phyloP scores from a whole-genome alignment of 2,888 invertebrate genomes.

The Achlya flavicornis region DNA sequence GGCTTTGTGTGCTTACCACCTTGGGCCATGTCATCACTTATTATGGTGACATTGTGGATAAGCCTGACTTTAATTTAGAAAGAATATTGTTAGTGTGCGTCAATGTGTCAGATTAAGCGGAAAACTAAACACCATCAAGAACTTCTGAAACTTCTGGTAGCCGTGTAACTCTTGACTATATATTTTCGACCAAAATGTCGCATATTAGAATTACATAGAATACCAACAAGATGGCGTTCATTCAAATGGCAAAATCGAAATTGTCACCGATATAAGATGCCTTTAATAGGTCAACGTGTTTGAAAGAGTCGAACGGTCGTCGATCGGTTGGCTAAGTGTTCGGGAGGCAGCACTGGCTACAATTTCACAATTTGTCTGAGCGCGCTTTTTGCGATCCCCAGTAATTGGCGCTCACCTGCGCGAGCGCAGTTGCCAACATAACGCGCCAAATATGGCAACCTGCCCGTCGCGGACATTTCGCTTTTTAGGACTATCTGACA shows the following conservation, averaged over 20 bases:
- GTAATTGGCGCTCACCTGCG: conserved; percentile 81
- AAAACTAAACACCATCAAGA: no score
- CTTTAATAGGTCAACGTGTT: conserved; percentile 20
- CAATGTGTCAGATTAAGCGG: no score
- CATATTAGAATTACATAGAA: neutral
- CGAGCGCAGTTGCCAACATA: conserved; percentile 53
- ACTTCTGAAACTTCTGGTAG: no score
- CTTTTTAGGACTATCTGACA: conserved; percentile 82
- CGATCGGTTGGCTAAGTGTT: conserved; percentile 28
- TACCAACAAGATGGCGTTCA: conserved; percentile 20
- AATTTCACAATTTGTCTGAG: conserved; percentile 82
- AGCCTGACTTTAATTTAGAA: no score
- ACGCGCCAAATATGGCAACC: conserved; percentile 73
- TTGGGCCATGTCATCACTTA: no score
- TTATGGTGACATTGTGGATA: no score
- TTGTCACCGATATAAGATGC: conserved; percentile 5
- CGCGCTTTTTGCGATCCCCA: conserved; percentile 72
- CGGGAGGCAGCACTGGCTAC: conserved; percentile 55
- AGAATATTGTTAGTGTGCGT: no score
- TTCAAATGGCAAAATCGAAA: conserved; percentile 13
- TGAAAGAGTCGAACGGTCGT: conserved; percentile 6
- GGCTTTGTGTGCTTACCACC: no score
- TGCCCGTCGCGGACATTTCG: conserved; percentile 63
- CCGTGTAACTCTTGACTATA: no score
- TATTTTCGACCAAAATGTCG: no score